Base-by-base conservation (phyloP, 2,888 invertebrate species). In the Apodemia zela region DNA sequence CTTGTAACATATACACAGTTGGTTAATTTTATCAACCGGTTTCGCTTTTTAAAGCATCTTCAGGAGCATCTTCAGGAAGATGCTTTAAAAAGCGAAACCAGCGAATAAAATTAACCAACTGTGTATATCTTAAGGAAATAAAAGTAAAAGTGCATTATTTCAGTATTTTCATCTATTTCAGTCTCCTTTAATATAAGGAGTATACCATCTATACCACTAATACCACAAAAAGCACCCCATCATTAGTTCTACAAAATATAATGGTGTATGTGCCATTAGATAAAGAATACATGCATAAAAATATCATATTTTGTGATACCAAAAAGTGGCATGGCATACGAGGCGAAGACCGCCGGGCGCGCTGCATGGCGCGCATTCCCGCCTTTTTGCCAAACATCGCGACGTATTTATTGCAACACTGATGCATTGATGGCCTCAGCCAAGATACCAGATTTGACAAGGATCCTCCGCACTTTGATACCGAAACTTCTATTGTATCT, bases 361-460 rank as follows among this genome's bases (percentile, higher is more conserved):
- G 85, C 76, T 66, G 73, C 69, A 72, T 69, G 68, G 73, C 70
- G 69, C 73, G 75, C 82, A 87, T 88, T 87, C 86, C 83, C 81
- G 76, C 79, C 82, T 88, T 89, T 89, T 89, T 89, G 80, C 72
- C 75, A 75, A 79, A 78, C 81, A 80, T 77, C 73, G 71, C 75
- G 79, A 84, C 81, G 82, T 89, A 87, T 89, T 88, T 88, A 88
- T 85, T 84, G 86, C 84, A 80, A 82, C 82, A 81, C 83, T 82
- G 81, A 80, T 80, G 79, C 74, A 71, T 71, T 69, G 75, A 74
- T 72, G 71, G 75, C 71, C 69, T 71, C 72, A 73, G 75, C 72
- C 69, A 67, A 78, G 82, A 84, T 86, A 79, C 81, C 82, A 85
- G 82, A 83, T 85, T 83, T 81, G 84, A 85, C 85, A 85, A 84